Conservation (phyloP, 2,113 vertebrate genomes). For the Protobothrops flavoviridis region DNA sequence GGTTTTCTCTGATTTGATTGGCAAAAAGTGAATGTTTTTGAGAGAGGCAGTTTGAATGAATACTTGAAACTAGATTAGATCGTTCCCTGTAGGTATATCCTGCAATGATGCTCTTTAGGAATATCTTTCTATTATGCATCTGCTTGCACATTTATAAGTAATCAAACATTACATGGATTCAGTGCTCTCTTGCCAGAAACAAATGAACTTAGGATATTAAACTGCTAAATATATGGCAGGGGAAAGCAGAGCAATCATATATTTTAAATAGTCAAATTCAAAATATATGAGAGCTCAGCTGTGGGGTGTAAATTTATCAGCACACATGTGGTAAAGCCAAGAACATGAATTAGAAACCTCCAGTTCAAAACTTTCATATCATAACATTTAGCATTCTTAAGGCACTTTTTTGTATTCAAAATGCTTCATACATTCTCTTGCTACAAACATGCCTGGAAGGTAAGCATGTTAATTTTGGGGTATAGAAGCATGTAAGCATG, state of each 20-base stretch:
- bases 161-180: neutral
- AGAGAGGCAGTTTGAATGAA: neutral
- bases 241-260: neutral
- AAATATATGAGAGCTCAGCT: neutral
- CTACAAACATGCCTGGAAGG: neutral
- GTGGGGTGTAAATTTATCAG: neutral
- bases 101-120: neutral
- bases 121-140: neutral
- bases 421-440: neutral
- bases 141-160: neutral
- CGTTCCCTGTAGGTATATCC: neutral
- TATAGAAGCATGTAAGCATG: too few relatives aligned
- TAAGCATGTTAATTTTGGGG: neutral
- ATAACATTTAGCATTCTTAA: neutral
- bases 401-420: neutral
- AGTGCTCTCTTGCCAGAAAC: neutral
- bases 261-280: neutral
- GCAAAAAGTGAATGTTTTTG: neutral
- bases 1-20: neutral
- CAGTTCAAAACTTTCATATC: neutral
- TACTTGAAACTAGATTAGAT: neutral
- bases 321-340: neutral
- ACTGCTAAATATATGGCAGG: neutral
- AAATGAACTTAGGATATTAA: neutral
- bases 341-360: neutral